These are phyloP conservation scores for Athene cunicularia DNA, from an alignment of 2,113 vertebrate genomes.

Conservation along the genomic window DNA sequence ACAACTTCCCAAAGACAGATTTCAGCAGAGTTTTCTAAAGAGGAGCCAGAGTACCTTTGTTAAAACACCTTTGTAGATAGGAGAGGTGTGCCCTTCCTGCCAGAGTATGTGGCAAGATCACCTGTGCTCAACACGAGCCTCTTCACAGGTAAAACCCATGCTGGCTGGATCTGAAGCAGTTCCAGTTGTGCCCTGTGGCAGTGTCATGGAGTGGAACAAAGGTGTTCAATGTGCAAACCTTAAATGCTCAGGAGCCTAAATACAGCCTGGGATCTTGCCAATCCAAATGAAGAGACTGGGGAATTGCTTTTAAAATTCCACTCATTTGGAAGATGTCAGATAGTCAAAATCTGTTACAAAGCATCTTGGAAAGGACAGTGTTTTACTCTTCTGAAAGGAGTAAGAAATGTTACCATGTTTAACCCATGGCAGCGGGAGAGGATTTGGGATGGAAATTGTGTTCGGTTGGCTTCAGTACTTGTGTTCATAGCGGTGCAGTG, in stretches of 20 bases:
- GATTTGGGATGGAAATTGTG: background rate
- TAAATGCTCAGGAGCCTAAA: background rate
- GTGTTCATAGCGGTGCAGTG: background rate
- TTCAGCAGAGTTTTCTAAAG: background rate
- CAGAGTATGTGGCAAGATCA: rapidly evolving
- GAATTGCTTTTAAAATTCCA: background rate
- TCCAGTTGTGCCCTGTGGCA: background rate
- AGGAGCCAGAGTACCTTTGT: background rate
- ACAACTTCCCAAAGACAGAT: background rate
- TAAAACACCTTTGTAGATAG: background rate
- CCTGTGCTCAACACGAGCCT: background rate
- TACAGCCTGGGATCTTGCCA: background rate
- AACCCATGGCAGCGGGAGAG: background rate
- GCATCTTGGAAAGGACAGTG: background rate
- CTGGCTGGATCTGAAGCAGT: background rate
- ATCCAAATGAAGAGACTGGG: background rate
- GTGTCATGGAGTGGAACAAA: background rate
- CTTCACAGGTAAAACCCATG: background rate
- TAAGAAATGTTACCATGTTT: background rate
- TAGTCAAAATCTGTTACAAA: background rate
- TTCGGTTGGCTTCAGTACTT: background rate
- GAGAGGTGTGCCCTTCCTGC: background rate
- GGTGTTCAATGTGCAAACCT: rapidly evolving
- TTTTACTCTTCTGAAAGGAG: background rate
- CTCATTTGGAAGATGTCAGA: background rate